Base-by-base conservation (phyloP, 2,797 vertebrate species). In the Simalia tracyae region DNA sequence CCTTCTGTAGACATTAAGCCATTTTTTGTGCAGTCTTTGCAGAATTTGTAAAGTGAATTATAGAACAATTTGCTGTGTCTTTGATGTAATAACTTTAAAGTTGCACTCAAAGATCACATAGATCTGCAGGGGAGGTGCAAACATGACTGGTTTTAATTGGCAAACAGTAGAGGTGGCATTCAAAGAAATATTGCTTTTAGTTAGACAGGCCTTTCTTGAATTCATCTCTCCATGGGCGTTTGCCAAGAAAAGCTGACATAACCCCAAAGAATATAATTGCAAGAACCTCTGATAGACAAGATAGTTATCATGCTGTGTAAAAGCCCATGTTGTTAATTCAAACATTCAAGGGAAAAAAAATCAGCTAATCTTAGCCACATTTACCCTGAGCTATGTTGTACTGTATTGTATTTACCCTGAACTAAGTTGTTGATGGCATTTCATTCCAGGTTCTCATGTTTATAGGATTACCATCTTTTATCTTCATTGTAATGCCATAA, bases 11-110 rank as follows among this genome's bases (percentile, higher is more conserved):
- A 98, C 96, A 98, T 97, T 97, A 98, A 97, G 95, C 94, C 26
- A n/a, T 94, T 95, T 96, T 98, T 98, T 98, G 95, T 98, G 97
- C 98, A 97, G 96, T 91, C 96, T 95, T 96, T 96, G 97, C 97
- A 97, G 96, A 98, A 98, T 98, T 95, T 96, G 87, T 93, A 96
- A 98, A 97, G 97, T 97, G 96, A 98, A 98, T 98, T 98, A 98
- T 95, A 96, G 97, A 98, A 97, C 91, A 98, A 98, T 98, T 98
- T 98, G 97, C 97, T 86, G 81, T 28, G 63, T 97, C 96, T 98
- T 97, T 98, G 97, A 98, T 98, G 96, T 93, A 97, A 97, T 97
- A 97, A 96, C 96, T 96, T 96, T 97, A 96, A 98, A 96, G 88
- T 93, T 96, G 93, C 89, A 92, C 95, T 97, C 94, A 95, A 97